Evolutionary conservation across 2,113 vertebrate genomes (phyloP).

Genomic region (Ceyx margarethae): DNA sequence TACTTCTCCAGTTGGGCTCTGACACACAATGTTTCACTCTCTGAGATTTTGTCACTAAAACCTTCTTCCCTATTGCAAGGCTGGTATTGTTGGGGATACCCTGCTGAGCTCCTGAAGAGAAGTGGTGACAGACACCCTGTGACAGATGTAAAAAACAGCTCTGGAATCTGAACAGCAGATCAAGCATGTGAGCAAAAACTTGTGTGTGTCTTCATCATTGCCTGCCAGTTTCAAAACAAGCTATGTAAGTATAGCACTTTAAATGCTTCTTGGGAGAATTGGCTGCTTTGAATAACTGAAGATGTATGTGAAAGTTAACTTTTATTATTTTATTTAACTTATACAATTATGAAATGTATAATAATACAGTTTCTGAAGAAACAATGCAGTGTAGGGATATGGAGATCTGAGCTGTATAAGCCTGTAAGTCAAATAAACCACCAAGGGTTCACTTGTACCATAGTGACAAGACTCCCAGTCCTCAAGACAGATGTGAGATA

Average conservation of each 20-base stretch:
- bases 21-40: not conserved
- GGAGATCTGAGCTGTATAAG: not conserved
- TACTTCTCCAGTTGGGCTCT: not conserved
- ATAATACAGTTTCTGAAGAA: not conserved
- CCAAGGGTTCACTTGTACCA: not conserved
- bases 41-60: constrained; percentile 31
- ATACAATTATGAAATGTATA: not conserved
- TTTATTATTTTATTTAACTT: not conserved
- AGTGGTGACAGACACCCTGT: constrained; percentile 35
- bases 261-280: not conserved
- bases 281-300: not conserved
- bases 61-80: not conserved
- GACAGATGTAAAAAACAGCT: constrained; percentile 23
- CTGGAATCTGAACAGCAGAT: constrained; percentile 1
- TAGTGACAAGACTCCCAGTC: not conserved
- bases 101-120: constrained; percentile 33
- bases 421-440: not conserved
- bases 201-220: not conserved
- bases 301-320: not conserved
- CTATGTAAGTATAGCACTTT: not conserved
- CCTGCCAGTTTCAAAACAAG: not conserved
- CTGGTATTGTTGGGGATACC: constrained; percentile 15
- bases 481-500: not conserved
- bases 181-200: not conserved
- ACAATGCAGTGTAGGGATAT: not conserved